These are phyloP conservation scores for Aphis gossypii DNA, from an alignment of 1,140 invertebrate genomes.

Conservation along the genomic window DNA sequence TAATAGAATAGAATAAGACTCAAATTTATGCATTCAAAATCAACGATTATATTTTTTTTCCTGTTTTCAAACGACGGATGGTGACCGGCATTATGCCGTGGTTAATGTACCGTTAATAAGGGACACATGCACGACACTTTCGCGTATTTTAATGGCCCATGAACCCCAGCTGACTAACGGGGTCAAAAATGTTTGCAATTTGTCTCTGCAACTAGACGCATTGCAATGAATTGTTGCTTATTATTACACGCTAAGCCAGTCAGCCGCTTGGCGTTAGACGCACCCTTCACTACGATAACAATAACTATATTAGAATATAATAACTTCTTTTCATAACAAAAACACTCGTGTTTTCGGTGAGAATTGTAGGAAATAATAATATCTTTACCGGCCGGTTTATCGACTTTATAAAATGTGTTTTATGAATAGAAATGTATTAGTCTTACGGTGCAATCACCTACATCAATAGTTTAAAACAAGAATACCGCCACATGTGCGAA, in stretches of 20 bases:
- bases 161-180: conserved; percentile 28
- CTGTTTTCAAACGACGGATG: neutral
- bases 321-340: neutral
- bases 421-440: neutral
- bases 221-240: conserved; percentile 37
- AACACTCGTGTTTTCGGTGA: neutral
- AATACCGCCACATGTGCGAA: neutral
- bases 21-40: conserved; percentile 41
- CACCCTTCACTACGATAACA: neutral
- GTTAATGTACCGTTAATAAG: conserved; percentile 57
- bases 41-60: conserved; percentile 25
- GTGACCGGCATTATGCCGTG: conserved; percentile 10
- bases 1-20: conserved; percentile 29
- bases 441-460: neutral
- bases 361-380: neutral
- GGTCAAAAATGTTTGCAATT: conserved; percentile 49
- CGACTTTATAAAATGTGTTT: neutral
- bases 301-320: conserved; percentile 11
- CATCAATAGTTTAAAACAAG: neutral
- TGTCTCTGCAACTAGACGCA: conserved; percentile 28
- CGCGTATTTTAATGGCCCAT: conserved; percentile 45
- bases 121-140: conserved; percentile 50
- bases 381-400: neutral
- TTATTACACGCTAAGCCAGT: neutral
- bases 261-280: neutral